These are phyloP conservation scores for Quiscalus mexicanus DNA, from an alignment of 2,113 vertebrate genomes.

Conservation along the genomic window DNA sequence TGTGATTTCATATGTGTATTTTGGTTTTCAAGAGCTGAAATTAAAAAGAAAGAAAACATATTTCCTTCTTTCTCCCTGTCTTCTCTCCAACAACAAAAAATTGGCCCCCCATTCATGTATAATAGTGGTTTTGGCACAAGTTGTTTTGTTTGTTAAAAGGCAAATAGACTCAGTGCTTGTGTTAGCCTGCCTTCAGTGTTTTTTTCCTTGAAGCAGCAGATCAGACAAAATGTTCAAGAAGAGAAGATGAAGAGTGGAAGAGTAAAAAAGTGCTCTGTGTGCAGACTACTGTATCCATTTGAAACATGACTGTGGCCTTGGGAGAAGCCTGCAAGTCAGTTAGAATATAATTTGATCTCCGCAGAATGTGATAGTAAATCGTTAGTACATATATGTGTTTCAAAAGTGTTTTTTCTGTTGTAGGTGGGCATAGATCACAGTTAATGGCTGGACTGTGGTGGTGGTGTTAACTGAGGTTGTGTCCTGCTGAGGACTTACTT, in stretches of 20 bases:
- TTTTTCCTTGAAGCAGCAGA: not conserved
- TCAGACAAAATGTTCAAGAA: not conserved
- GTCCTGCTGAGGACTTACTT: not conserved
- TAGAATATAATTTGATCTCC: not conserved
- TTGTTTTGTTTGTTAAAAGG: not conserved
- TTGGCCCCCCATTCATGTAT: fast-evolving
- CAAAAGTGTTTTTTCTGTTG: not conserved
- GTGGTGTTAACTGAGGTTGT: not conserved
- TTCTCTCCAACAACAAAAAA: not conserved
- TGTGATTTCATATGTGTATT: not conserved
- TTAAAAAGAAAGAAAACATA: not conserved
- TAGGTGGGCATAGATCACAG: not conserved
- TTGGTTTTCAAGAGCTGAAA: not conserved
- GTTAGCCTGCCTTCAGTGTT: not conserved
- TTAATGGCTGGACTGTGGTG: not conserved
- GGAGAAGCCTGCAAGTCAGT: not conserved
- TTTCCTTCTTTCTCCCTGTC: not conserved
- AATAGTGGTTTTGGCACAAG: not conserved
- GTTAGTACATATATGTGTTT: not conserved
- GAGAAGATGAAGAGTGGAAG: not conserved
- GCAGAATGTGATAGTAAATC: not conserved
- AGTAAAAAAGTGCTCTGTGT: not conserved
- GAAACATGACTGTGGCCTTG: not conserved
- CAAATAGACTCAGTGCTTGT: not conserved
- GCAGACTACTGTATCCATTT: not conserved